Base-by-base conservation (phyloP, 2,797 vertebrate genomes). In the Squalus acanthias region DNA sequence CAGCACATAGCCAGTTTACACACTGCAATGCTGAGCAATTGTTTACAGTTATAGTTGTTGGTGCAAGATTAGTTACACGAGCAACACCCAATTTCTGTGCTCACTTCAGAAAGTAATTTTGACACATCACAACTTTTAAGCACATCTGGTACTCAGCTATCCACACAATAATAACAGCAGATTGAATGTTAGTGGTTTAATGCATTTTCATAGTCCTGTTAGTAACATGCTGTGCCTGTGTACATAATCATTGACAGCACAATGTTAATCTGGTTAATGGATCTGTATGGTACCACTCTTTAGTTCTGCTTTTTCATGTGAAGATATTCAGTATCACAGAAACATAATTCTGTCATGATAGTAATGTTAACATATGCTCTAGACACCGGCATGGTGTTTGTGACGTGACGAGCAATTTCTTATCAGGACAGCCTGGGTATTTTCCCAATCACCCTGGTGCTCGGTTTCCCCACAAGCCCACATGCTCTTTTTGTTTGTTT, bases 111-210 rank as follows among this genome's bases (percentile, higher is more conserved):
- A 46, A 46, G 63, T 69, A 69, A 69, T 67, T 93, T 46, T 69
- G 65, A 69, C 91, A 39, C 63, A n/a, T 92, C 20, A 22, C 60
- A 93, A 93, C n/a, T 93, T 65, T 93, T 93, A 93, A 93, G n/a
- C n/a, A 63, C 15, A 63, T 60, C 3, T 67, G 63, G 20, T 93
- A 65, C n/a, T 39, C 15, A 67, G 63, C 39, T 20, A 93, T 20
- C 57, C 91, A 24, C 17, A 93, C n/a, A 46, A 85, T 46, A 85
- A 76, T 85, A 63, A 89, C 29, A 89, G 24, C 53, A 29, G 50
- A 91, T 17, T 93, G n/a, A 39, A 65, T 39, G 17, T 67, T 33
- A 93, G 20, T 39, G 63, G 22, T 93, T 46, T 67, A 2, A 67
- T 67, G 6, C n/a, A 46, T 39, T 22, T 93, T 93, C n/a, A 20